A percentile compares a stretch with the other conserved stretches of the same genome.
These are phyloP conservation scores for Drosophila macrospina DNA, from an alignment of 2,888 invertebrate genomes.

Conservation along the genomic window DNA sequence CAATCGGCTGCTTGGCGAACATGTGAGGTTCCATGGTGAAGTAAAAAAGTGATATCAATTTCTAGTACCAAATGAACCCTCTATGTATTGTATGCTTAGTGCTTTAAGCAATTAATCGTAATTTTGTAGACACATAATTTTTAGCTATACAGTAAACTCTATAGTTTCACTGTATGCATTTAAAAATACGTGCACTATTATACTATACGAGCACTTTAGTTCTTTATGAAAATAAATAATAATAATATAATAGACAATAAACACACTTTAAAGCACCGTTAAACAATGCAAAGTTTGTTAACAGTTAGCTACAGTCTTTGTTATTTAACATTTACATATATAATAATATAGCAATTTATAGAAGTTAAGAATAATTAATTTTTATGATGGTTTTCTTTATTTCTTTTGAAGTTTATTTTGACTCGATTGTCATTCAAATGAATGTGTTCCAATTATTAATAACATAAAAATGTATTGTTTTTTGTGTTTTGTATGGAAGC, in stretches of 20 bases:
- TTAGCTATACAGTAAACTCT: neutral
- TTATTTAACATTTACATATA: slow-evolving; percentile 58
- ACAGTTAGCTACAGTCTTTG: slow-evolving; percentile 80
- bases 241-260: neutral
- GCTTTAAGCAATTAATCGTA: slow-evolving; percentile 59
- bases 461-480: slow-evolving; percentile 61
- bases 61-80: too few relatives aligned
- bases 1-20: too few relatives aligned
- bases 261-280: slow-evolving; percentile 38
- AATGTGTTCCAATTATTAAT: slow-evolving; percentile 31
- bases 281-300: slow-evolving; percentile 65
- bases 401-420: neutral
- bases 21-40: too few relatives aligned
- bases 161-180: slow-evolving; percentile 5
- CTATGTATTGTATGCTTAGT: too few relatives aligned
- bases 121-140: neutral
- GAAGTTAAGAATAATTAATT: slow-evolving; percentile 27
- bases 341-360: slow-evolving; percentile 22
- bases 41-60: too few relatives aligned
- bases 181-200: neutral
- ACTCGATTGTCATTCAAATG: slow-evolving; percentile 29
- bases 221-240: slow-evolving; percentile 11
- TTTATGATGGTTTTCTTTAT: slow-evolving; percentile 20
- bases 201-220: too few relatives aligned
- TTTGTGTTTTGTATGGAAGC: slow-evolving; percentile 66